Evolutionary conservation across 2,113 vertebrate genomes (phyloP), one percentile per base, ranked within the genome.

Genomic region (Monarcha castaneiventris): DNA sequence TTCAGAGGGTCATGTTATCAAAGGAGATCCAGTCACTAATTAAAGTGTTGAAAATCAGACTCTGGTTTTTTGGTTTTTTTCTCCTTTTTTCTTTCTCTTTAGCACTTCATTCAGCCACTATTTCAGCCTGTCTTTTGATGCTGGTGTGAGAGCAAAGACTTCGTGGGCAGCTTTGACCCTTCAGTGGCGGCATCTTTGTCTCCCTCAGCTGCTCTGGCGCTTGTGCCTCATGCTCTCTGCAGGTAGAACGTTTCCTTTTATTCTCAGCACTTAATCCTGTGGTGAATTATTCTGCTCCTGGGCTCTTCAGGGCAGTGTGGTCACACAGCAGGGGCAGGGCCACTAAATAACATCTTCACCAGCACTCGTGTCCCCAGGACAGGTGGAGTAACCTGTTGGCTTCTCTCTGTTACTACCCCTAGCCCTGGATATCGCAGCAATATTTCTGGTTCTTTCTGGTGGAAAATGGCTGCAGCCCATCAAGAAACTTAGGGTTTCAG

Each of bases 401-500:
- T 76, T 37, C 22, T 66, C 19, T 37, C 20, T 43, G 14, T 71
- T 59, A 12, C 44, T 16, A 13, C 4, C 6, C 37, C 7, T 6
- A 20, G 41, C 7, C 16, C 22, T 27, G 0, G 5, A 5, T 83
- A 59, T n/a, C 66, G 17, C 46, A 33, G 30, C 8, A 8, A 2
- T 10, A 6, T 67, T 64, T 37, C 23, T 61, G 71, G 7, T 49
- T 46, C 18, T 62, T 74, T 61, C 46, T 84, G 66, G 20, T 74
- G 61, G 17, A 26, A 30, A 82, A 55, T 29, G 14, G 43, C 64
- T 55, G 43, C 18, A 62, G 68, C 25, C 5, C 30, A 19, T 37
- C 35, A 20, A 43, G 69, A 19, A 75, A 37, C 3, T 3, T 3
- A 0, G 0, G 1, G 30, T 51, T 59, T 86, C 32, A 7, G 39